phyloP scores from a whole-genome alignment of 1,140 invertebrate genomes.

The Ceratoteleas bidentatus region DNA sequence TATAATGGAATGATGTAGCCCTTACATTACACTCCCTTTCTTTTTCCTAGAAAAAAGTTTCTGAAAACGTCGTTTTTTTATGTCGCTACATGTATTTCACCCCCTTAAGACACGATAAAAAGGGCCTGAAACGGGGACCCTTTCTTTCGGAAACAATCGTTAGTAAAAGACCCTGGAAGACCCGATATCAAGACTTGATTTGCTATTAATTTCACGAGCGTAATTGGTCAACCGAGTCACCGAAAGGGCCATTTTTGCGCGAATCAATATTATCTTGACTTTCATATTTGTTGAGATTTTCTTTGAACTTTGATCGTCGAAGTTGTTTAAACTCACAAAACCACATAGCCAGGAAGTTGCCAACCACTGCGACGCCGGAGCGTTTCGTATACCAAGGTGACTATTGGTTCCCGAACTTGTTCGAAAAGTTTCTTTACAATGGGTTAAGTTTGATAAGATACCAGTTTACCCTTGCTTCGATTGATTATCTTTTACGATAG shows the following conservation, averaged over 20 bases:
- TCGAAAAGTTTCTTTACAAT: slow-evolving; percentile 76
- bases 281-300: slow-evolving; percentile 64
- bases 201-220: no score
- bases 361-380: slow-evolving; percentile 57
- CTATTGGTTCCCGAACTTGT: slow-evolving; percentile 70
- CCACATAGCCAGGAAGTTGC: slow-evolving; percentile 66
- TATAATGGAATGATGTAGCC: no score
- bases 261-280: slow-evolving; percentile 44
- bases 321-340: slow-evolving; percentile 72
- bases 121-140: no score
- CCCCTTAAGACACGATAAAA: no score
- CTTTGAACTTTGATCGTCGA: slow-evolving; percentile 76
- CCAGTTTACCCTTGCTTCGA: slow-evolving; percentile 76
- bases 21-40: no score
- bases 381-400: slow-evolving; percentile 61
- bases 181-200: no score
- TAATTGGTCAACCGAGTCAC: neutral
- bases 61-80: no score
- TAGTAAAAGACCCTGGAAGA: no score
- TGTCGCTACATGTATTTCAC: no score
- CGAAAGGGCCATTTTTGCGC: slow-evolving; percentile 5
- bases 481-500: slow-evolving; percentile 77
- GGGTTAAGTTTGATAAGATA: slow-evolving; percentile 80
- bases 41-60: no score
- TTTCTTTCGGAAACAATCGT: no score